phyloP scores from a whole-genome alignment of 2,113 vertebrate genomes.

The Grammomys surdaster region DNA sequence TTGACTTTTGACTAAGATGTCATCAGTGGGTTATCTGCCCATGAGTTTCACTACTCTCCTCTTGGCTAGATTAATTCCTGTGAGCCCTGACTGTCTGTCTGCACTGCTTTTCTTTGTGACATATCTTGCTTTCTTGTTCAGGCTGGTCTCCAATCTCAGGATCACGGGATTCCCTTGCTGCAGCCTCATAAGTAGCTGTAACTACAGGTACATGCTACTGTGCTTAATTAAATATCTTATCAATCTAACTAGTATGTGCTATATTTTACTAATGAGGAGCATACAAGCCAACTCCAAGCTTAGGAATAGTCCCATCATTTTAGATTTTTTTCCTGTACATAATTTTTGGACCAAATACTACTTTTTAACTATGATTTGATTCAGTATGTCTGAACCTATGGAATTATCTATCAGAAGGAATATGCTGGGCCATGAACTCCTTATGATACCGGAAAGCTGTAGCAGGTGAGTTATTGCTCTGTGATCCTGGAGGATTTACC shows the following conservation, averaged over 20 bases:
- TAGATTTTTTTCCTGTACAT: neutral
- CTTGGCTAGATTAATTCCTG: constrained; percentile 45
- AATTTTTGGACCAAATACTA: constrained; percentile 29
- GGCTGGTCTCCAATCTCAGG: neutral
- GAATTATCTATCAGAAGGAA: constrained; percentile 45
- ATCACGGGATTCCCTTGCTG: neutral
- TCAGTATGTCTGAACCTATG: neutral
- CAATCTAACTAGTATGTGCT: constrained; percentile 23
- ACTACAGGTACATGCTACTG: neutral
- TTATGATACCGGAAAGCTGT: neutral
- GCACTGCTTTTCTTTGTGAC: neutral
- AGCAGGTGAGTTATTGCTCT: neutral
- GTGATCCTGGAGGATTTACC: neutral
- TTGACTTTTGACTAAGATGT: neutral
- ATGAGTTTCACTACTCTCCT: constrained; percentile 1
- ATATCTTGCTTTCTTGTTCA: neutral
- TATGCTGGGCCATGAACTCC: neutral
- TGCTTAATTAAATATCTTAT: neutral
- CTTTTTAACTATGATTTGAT: neutral
- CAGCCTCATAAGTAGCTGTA: neutral
- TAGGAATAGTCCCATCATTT: constrained; percentile 17
- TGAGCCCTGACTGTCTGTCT: constrained; percentile 20
- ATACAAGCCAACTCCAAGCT: neutral
- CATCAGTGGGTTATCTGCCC: neutral
- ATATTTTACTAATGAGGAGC: neutral